These are phyloP conservation scores for Megalonaias nervosa DNA, from an alignment of 1,140 invertebrate genomes.

Conservation along the genomic window DNA sequence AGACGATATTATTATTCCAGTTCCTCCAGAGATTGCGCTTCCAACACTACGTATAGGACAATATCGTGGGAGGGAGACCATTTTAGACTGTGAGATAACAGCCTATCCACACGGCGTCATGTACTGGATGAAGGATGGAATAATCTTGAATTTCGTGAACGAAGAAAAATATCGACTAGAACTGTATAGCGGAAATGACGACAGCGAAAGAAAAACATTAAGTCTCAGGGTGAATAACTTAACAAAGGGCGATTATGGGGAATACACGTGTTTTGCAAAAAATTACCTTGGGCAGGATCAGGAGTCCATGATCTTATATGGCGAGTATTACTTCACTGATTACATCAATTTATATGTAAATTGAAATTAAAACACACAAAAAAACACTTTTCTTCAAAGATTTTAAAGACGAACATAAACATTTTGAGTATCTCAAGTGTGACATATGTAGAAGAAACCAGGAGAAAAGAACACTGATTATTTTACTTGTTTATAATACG, in stretches of 20 bases:
- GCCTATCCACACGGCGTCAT: slow-evolving; percentile 88
- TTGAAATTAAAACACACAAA: no score
- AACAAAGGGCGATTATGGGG: slow-evolving; percentile 39
- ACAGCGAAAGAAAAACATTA: slow-evolving; percentile 78
- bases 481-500: no score
- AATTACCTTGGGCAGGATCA: slow-evolving; percentile 77
- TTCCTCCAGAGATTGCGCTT: slow-evolving; percentile 65
- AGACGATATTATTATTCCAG: slow-evolving; percentile 40
- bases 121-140: slow-evolving; percentile 83
- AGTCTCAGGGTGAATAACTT: slow-evolving; percentile 48
- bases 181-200: slow-evolving; percentile 74
- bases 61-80: slow-evolving; percentile 68
- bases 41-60: slow-evolving; percentile 62
- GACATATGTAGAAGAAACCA: no score
- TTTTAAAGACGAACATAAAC: no score
- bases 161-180: slow-evolving; percentile 82
- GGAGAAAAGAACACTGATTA: no score
- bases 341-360: no score
- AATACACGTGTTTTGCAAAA: slow-evolving; percentile 45
- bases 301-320: slow-evolving; percentile 87
- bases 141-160: slow-evolving; percentile 35
- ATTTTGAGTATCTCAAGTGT: no score
- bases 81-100: slow-evolving; percentile 89
- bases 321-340: slow-evolving; percentile 74
- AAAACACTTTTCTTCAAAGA: no score